Evolutionary conservation across 2,888 invertebrate genomes (phyloP), one percentile per base, ranked within the genome.

Genomic region (Scaptodrosophila latifasciaeformis): DNA sequence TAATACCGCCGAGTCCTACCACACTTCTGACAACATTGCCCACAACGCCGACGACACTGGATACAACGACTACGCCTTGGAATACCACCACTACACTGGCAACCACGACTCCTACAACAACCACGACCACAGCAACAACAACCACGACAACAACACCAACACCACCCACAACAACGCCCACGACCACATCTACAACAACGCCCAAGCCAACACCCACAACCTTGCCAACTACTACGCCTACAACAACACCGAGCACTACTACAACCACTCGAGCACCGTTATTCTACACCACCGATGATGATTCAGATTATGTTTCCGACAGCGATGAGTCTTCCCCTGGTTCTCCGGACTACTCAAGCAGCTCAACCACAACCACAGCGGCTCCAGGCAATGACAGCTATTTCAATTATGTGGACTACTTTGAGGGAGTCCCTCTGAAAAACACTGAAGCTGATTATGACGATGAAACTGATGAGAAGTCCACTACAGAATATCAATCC

Each of bases 351-450:
- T 48, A 42, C 2, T 75, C 60, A 48, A n/a, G n/a, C n/a, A n/a
- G n/a, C n/a, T n/a, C n/a, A n/a, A 74, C 59, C 34, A 67, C 63
- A 10, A 62, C 66, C 19, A 81, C 63, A n/a, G 50, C 58, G 10
- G 49, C 66, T 2, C 70, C 85, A 0, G 78, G 76, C 34, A 81
- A 72, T 44, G 81, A 81, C 31, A 74, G 74, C 37, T 82, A 69
- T 48, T 85, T 86, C 46, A 76, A 79, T 6, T 85, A 84, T 39
- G 72, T 79, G 39, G 85, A 85, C 48, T 85, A 86, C 53, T 84
- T 84, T 54, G 80, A 69, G n/a, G 74, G 83, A 19, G 57, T 68
- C 2, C 66, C 78, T 1, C 12, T 76, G 2, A 58, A n/a, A n/a
- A n/a, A n/a, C n/a, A n/a, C 71, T 5, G 67, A 70, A 4, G 24